Evolutionary conservation across 2,888 invertebrate genomes (phyloP).

Genomic region (Pseudolycoriella hygida): DNA sequence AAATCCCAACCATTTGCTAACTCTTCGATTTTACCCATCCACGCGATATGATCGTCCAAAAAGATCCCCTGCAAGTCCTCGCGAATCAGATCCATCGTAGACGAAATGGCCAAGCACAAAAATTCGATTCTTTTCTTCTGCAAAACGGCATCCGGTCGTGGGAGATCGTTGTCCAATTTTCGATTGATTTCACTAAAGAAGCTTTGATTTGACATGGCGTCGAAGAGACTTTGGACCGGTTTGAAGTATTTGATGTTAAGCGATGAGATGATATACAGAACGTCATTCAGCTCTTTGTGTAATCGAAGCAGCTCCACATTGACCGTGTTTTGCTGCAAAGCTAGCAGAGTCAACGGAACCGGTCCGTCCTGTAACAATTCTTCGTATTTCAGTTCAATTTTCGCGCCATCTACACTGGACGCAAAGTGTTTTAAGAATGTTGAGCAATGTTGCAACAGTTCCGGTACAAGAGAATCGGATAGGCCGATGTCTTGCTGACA

Average conservation of each 20-base stretch:
- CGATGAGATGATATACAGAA: slow-evolving; percentile 59
- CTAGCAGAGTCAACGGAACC: slow-evolving; percentile 47
- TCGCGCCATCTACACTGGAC: slow-evolving; percentile 19
- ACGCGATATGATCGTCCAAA: slow-evolving; percentile 35
- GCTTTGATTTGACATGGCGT: slow-evolving; percentile 44
- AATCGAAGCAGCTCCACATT: slow-evolving; percentile 60
- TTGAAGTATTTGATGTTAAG: slow-evolving; percentile 58
- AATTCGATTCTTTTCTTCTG: slow-evolving; percentile 51
- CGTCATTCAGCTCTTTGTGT: slow-evolving; percentile 61
- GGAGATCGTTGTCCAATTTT: slow-evolving; percentile 38
- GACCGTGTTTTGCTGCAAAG: slow-evolving; percentile 54
- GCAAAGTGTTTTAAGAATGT: slow-evolving; percentile 21
- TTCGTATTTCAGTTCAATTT: slow-evolving; percentile 23
- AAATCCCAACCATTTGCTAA: slow-evolving; percentile 64
- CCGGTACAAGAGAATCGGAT: slow-evolving; percentile 36
- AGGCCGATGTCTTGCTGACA: slow-evolving; percentile 62
- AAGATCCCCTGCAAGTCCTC: slow-evolving; percentile 35
- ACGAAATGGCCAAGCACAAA: slow-evolving; percentile 51
- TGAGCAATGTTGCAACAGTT: slow-evolving; percentile 41
- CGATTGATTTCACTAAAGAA: slow-evolving; percentile 27
- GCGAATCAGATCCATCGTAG: slow-evolving; percentile 55
- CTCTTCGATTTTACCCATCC: slow-evolving; percentile 54
- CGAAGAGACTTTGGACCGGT: slow-evolving; percentile 58
- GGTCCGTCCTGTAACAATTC: slow-evolving; percentile 24
- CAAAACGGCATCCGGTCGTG: slow-evolving; percentile 48